Evolutionary conservation across 2,888 invertebrate species (phyloP).

Genomic region (Sesia bembeciformis): DNA sequence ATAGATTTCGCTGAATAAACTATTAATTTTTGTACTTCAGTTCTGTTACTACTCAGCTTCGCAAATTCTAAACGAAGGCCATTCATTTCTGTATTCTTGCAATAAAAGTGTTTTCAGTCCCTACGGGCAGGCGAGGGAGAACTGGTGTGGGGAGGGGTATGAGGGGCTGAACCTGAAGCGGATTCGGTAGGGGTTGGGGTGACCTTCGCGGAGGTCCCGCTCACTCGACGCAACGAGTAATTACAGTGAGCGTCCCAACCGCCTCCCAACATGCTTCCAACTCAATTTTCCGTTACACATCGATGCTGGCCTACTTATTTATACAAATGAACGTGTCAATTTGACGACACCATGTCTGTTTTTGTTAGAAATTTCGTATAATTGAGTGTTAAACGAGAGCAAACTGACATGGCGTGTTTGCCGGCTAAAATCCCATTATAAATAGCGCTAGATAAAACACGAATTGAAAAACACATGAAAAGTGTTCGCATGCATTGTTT

Average conservation of each 20-base stretch:
- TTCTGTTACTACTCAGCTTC: neutral
- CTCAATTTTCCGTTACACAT: constrained; percentile 5
- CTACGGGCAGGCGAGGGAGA: constrained; percentile 1
- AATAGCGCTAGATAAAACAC: too few relatives aligned
- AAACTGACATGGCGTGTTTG: neutral
- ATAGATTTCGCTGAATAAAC: too few relatives aligned
- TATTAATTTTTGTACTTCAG: too few relatives aligned
- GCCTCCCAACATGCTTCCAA: constrained; percentile 2
- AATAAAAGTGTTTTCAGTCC: constrained; percentile 4
- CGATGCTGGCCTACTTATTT: constrained; percentile 6
- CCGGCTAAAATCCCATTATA: neutral
- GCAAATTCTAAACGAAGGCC: constrained; percentile 4
- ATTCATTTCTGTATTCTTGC: constrained; percentile 7
- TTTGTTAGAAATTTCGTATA: neutral
- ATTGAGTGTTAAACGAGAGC: neutral
- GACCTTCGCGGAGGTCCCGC: constrained; percentile 45
- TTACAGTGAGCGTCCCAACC: constrained; percentile 33
- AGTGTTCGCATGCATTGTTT: too few relatives aligned
- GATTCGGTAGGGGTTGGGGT: constrained; percentile 14
- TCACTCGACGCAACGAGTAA: constrained; percentile 23
- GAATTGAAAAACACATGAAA: too few relatives aligned
- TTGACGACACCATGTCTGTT: neutral
- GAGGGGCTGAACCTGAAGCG: constrained; percentile 1
- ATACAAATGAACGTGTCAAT: neutral
- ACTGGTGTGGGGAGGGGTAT: constrained; percentile 10